Percentiles rank a stretch among this genome's conserved stretches.
Conservation (phyloP, 1,140 invertebrate genomes). For the Drosophila leontia region DNA sequence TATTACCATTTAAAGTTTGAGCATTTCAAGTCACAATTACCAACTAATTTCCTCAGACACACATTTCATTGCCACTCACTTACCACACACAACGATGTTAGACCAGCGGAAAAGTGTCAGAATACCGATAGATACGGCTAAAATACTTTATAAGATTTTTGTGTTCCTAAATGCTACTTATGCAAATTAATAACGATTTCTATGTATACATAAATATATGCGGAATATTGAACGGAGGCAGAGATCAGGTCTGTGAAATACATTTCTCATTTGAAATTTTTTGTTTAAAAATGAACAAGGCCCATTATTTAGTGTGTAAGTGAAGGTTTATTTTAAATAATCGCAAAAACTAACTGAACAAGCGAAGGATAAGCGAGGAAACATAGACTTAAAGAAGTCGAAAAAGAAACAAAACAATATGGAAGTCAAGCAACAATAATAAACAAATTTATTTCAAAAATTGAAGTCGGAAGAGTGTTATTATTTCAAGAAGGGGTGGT, state of each 20-base stretch:
- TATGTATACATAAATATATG: conserved; percentile 42
- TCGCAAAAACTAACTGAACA: conserved; percentile 53
- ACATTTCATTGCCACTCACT: conserved; percentile 37
- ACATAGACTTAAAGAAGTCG: conserved; percentile 27
- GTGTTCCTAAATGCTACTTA: conserved; percentile 72
- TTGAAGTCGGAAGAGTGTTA: conserved; percentile 25
- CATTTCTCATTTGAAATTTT: conserved; percentile 41
- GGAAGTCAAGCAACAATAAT: conserved; percentile 71
- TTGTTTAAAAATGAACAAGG: conserved; percentile 60
- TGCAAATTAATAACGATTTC: conserved; percentile 64
- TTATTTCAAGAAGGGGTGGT: neutral
- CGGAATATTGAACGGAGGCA: conserved; percentile 5
- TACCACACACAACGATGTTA: conserved; percentile 28
- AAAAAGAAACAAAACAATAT: conserved; percentile 42
- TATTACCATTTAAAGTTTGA: conserved; percentile 41
- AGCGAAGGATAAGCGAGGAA: conserved; percentile 18
- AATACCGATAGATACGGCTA: conserved; percentile 37
- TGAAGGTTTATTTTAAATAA: conserved; percentile 71
- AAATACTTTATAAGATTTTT: conserved; percentile 62
- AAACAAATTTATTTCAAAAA: conserved; percentile 77
- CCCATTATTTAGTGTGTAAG: conserved; percentile 80
- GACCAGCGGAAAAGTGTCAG: conserved; percentile 25
- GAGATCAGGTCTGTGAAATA: conserved; percentile 28
- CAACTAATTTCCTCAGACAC: conserved; percentile 29
- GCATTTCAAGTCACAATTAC: conserved; percentile 45